Conservation (phyloP, 2,888 invertebrate genomes). For the Polietes domitor region DNA sequence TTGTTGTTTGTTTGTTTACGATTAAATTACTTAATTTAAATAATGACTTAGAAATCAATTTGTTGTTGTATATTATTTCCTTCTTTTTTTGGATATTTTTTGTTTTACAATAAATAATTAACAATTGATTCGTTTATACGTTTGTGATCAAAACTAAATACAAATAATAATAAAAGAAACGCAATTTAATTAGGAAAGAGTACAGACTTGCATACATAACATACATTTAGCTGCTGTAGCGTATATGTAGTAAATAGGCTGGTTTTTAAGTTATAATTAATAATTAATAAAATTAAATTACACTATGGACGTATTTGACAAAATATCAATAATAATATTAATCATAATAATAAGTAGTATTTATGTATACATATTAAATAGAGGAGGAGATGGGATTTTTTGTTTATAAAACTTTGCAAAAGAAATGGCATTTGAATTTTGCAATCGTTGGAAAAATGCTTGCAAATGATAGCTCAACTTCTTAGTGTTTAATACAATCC, state of each 20-base stretch:
- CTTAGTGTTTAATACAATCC: no score
- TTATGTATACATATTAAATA: background rate
- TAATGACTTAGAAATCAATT: conserved; percentile 42
- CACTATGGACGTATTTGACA: conserved; percentile 60
- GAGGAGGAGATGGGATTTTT: background rate
- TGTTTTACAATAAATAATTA: conserved; percentile 47
- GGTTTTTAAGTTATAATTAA: background rate
- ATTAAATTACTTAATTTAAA: conserved; percentile 34
- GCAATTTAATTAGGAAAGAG: conserved; percentile 37
- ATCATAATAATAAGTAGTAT: background rate
- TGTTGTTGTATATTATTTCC: background rate
- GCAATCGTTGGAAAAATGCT: background rate
- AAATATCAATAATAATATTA: conserved; percentile 35
- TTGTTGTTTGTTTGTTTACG: conserved; percentile 14
- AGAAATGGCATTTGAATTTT: background rate
- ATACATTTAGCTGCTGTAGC: no score
- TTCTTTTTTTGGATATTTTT: conserved; percentile 14
- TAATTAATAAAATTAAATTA: conserved; percentile 44
- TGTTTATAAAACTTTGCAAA: conserved; percentile 19
- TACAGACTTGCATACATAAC: background rate
- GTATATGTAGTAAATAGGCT: no score
- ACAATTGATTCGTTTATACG: conserved; percentile 41
- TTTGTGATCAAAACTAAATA: conserved; percentile 45
- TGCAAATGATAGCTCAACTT: no score
- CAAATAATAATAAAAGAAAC: conserved; percentile 14